phyloP scores from a whole-genome alignment of 2,888 invertebrate genomes.

The Sinohyriopsis cumingii region DNA sequence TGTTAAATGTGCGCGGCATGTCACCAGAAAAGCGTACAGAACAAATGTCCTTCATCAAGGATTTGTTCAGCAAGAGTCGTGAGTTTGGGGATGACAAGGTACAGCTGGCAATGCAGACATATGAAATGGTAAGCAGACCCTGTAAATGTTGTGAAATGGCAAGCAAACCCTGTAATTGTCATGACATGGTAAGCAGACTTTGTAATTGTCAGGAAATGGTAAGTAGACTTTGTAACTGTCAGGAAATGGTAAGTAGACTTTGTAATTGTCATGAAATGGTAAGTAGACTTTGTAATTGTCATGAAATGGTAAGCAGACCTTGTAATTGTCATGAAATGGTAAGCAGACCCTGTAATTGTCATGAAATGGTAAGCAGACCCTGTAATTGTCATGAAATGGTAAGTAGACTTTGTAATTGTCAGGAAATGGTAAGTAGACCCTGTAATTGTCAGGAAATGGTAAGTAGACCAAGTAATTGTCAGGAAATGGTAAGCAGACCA shows the following conservation, averaged over 20 bases:
- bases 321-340: constrained; percentile 72
- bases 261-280: constrained; percentile 83
- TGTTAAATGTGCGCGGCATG: constrained; percentile 82
- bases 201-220: too few relatives aligned
- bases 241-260: constrained; percentile 79
- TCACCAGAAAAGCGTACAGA: constrained; percentile 87
- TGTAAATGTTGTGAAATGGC: too few relatives aligned
- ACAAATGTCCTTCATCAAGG: constrained; percentile 84
- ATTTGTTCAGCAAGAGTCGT: constrained; percentile 92
- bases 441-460: constrained; percentile 83
- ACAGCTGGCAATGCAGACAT: constrained; percentile 96
- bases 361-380: constrained; percentile 81
- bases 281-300: constrained; percentile 4
- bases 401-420: constrained; percentile 5
- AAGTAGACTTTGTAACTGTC: too few relatives aligned
- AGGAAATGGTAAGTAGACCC: constrained; percentile 73
- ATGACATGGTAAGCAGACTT: too few relatives aligned
- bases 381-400: constrained; percentile 78
- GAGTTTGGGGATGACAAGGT: constrained; percentile 98
- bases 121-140: constrained; percentile 81
- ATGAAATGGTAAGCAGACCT: constrained; percentile 73
- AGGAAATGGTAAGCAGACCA: constrained; percentile 79
- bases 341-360: constrained; percentile 68
- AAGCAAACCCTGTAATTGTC: too few relatives aligned
- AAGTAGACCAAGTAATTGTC: constrained; percentile 6